Evolutionary conservation across 2,888 invertebrate genomes (phyloP).

Genomic region (Allygus modestus): DNA sequence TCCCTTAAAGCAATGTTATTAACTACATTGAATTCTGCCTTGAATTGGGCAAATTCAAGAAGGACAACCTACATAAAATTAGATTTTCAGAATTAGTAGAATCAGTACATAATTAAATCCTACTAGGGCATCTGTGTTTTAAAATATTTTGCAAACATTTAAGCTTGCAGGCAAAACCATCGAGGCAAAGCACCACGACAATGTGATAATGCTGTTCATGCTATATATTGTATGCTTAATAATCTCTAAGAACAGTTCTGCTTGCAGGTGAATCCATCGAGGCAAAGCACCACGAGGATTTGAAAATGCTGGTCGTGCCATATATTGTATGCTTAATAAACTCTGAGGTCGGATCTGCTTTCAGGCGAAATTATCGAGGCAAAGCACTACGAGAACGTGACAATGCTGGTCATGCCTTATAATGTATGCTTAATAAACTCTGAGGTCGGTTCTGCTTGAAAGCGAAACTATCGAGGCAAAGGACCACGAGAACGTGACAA

Average conservation of each 20-base stretch:
- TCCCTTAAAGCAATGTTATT: no score
- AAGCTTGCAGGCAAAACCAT: no score
- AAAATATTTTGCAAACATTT: no score
- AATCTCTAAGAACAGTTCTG: constrained; percentile 81
- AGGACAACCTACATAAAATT: no score
- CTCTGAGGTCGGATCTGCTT: constrained; percentile 78
- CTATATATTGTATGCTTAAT: constrained; percentile 97
- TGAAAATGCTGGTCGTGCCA: constrained; percentile 98
- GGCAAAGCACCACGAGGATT: constrained; percentile 83
- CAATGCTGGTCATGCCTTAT: constrained; percentile 95
- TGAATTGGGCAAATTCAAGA: no score
- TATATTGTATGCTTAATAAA: constrained; percentile 97
- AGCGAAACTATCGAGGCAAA: constrained; percentile 95
- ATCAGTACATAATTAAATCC: no score
- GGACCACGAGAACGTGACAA: constrained; percentile 95
- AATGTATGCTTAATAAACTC: constrained; percentile 97
- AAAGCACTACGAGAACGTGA: constrained; percentile 87
- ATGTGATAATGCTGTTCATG: constrained; percentile 98
- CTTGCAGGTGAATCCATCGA: no score
- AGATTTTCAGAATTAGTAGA: no score
- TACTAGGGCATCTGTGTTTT: no score
- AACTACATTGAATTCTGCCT: no score
- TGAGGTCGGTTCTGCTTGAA: constrained; percentile 77
- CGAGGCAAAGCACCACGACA: constrained; percentile 79
- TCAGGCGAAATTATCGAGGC: no score